Base-by-base conservation (phyloP, 2,888 invertebrate species). In the Autographa gamma region DNA sequence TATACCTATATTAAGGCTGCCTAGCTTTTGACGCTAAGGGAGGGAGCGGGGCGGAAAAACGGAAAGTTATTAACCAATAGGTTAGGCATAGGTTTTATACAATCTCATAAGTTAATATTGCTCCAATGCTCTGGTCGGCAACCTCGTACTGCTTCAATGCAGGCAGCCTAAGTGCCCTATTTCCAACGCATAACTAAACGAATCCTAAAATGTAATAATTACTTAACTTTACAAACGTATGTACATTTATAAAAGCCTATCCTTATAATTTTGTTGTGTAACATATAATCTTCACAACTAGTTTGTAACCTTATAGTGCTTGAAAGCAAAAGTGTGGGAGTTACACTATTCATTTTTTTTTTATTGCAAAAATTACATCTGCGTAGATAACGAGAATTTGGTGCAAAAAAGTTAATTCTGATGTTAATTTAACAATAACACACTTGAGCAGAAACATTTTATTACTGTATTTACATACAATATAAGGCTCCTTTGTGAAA, bases 211-310 rank as follows among this genome's bases (percentile, higher is more conserved):
- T 60, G 14, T 64, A 60, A 66, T 7, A 54, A 7, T 66, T 71
- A 75, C 59, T 68, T 79, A 77, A 61, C 73, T 79, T 79, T 72
- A 73, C 60, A 71, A 79, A 71, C 59, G 25, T 81, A 79, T 81
- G 73, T 81, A 81, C 81, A 81, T 72, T 76, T 73, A 71, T 60
- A 73, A 76, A 74, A 71, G 61, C 59, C 62, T 79, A 62, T 63
- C 9, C 41, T 67, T 59, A 32, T 63, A 56, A n/a, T 62, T 62
- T 59, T 73, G 43, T 38, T 48, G 32, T 8, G 8, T 69, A 62
- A 70, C 70, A 60, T 60, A 74, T 66, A 61, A 54, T 59, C 58
- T 63, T 32, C 60, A 58, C 38, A 60, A 43, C 54, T 56, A 64
- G n/a, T 56, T 69, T 58, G 54, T 25, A 56, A 56, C 25, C 54